Conservation (phyloP, 2,888 invertebrate genomes). For the Sphaeridia pumilis region DNA sequence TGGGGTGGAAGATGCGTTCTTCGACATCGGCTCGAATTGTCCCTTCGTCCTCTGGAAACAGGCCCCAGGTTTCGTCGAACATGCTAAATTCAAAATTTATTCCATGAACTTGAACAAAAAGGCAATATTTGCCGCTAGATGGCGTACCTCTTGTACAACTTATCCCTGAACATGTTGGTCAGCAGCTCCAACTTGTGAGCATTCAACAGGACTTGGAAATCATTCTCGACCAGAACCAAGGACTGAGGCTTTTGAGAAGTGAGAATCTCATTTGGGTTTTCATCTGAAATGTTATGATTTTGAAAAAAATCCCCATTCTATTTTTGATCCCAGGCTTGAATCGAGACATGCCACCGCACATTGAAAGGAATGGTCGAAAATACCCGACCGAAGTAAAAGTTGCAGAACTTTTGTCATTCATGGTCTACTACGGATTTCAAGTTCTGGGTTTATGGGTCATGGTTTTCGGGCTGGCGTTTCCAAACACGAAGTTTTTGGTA, state of each 20-base stretch:
- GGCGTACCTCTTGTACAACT: slow-evolving; percentile 6
- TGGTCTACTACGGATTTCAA: too few relatives aligned
- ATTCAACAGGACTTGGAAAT: slow-evolving; percentile 12
- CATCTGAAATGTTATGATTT: too few relatives aligned
- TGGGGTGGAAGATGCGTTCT: slow-evolving; percentile 5
- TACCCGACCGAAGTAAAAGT: not conserved
- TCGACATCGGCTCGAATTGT: slow-evolving; percentile 5
- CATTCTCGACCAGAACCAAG: slow-evolving; percentile 4
- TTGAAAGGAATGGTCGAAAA: too few relatives aligned
- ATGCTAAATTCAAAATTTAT: slow-evolving; percentile 1
- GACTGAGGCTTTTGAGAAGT: not conserved
- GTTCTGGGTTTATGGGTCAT: too few relatives aligned
- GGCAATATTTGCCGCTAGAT: not conserved
- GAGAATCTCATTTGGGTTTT: too few relatives aligned
- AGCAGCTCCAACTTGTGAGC: slow-evolving; percentile 5
- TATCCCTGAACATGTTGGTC: not conserved
- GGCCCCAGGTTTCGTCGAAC: not conserved
- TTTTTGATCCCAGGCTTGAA: too few relatives aligned
- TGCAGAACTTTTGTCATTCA: not conserved
- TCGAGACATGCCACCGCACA: too few relatives aligned
- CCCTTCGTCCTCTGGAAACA: slow-evolving; percentile 3
- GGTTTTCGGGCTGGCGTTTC: too few relatives aligned
- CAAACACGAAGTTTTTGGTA: too few relatives aligned
- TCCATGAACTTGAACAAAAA: not conserved
- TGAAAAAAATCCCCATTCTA: too few relatives aligned